Percentiles rank a stretch among this genome's conserved stretches.
Evolutionary conservation across 1,140 invertebrate genomes (phyloP).

Genomic region (Bombyx mandarina): DNA sequence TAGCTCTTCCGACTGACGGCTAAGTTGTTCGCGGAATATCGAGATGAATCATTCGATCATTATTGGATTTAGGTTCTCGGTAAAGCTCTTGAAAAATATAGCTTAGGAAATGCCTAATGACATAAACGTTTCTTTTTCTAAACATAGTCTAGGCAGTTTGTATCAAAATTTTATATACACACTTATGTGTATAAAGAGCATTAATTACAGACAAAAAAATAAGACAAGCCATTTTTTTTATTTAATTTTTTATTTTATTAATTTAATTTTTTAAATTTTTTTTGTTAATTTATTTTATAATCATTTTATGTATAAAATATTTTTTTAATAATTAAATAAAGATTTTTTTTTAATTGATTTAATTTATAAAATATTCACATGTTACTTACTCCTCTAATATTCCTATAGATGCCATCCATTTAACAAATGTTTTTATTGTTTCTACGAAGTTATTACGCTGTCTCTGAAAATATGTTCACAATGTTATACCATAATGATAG

Average conservation of each 20-base stretch:
- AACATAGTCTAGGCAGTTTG: no score
- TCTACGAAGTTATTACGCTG: neutral
- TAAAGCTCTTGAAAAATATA: no score
- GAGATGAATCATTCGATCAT: conserved; percentile 19
- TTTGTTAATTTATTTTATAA: neutral
- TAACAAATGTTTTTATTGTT: no score
- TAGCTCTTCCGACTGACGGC: conserved; percentile 15
- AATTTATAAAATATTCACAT: no score
- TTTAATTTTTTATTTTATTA: neutral
- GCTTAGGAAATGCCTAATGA: no score
- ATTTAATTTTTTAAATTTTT: neutral
- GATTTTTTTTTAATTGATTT: neutral
- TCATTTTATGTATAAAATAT: neutral
- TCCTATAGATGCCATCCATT: no score
- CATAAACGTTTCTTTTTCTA: no score
- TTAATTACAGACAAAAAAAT: no score
- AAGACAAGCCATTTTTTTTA: neutral
- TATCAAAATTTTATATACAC: no score
- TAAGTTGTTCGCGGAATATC: conserved; percentile 23
- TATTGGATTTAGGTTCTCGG: neutral
- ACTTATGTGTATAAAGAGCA: no score
- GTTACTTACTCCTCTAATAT: no score
- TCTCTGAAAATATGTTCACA: neutral
- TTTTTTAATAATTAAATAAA: neutral
- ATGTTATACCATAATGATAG: no score